Conservation (phyloP, 2,113 vertebrate species). For the Pongo pygmaeus region DNA sequence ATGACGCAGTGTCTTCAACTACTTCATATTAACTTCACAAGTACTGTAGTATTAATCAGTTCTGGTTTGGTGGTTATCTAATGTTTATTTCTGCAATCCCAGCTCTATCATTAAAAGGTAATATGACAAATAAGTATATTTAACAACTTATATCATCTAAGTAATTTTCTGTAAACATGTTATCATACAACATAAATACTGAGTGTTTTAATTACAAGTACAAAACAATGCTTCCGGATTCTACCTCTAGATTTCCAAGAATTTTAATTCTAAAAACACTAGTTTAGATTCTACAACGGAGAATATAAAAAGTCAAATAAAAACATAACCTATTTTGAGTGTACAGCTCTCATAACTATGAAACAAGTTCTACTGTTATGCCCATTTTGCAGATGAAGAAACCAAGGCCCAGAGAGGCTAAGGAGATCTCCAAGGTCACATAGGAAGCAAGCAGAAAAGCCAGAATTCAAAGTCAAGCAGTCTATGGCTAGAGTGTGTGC, state of each 20-base stretch:
- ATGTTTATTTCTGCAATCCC: neutral
- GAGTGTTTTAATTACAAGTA: neutral
- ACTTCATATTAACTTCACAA: neutral
- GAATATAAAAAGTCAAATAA: slow-evolving; percentile 7
- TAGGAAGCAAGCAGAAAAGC: neutral
- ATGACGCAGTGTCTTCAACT: neutral
- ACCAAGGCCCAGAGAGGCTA: neutral
- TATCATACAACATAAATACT: neutral
- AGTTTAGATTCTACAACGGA: neutral
- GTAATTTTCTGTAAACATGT: neutral
- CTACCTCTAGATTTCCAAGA: neutral
- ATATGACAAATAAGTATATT: neutral
- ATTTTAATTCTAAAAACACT: neutral
- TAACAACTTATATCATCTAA: neutral
- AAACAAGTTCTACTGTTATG: neutral
- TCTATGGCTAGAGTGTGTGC: neutral
- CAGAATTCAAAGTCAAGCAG: neutral
- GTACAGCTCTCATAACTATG: neutral
- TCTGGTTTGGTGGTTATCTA: neutral
- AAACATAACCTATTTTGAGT: neutral
- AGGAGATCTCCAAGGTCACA: neutral
- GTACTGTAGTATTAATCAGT: neutral
- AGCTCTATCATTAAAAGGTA: neutral
- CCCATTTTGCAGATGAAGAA: neutral
- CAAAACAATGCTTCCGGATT: neutral